Evolutionary conservation across 2,113 vertebrate species (phyloP).

Genomic region (Macquaria australasica): DNA sequence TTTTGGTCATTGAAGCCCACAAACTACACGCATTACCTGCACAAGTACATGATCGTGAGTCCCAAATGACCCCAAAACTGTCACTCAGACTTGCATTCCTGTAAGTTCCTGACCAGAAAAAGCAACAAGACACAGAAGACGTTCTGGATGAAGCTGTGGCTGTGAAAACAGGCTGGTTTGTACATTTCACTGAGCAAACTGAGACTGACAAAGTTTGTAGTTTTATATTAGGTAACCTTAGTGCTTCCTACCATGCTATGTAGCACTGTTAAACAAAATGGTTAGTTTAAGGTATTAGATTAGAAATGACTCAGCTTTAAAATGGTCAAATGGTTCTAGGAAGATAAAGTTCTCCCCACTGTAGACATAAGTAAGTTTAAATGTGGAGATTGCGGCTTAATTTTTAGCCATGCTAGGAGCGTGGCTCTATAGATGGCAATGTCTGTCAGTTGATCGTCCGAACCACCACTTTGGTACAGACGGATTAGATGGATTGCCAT

Average conservation of each 20-base stretch:
- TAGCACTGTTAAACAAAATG: background rate
- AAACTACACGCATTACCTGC: background rate
- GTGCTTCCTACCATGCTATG: background rate
- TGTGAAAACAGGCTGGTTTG: background rate
- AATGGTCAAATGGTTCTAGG: background rate
- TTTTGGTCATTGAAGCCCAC: background rate
- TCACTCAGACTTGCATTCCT: slow-evolving; percentile 6
- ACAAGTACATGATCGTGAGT: background rate
- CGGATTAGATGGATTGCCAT: background rate
- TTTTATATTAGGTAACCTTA: background rate
- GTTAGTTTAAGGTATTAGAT: background rate
- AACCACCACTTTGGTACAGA: background rate
- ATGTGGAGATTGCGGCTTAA: background rate
- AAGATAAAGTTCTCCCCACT: background rate
- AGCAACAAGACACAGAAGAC: background rate
- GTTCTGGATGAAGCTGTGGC: background rate
- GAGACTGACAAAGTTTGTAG: background rate
- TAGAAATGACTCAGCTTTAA: background rate
- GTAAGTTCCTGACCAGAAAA: background rate
- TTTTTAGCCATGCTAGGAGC: background rate
- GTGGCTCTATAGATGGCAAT: background rate
- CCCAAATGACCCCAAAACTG: background rate
- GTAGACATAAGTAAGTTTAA: background rate
- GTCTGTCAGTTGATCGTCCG: background rate
- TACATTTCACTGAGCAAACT: background rate